phyloP scores from a whole-genome alignment of 2,113 vertebrate genomes.

The Brachyhypopomus occidentalis region DNA sequence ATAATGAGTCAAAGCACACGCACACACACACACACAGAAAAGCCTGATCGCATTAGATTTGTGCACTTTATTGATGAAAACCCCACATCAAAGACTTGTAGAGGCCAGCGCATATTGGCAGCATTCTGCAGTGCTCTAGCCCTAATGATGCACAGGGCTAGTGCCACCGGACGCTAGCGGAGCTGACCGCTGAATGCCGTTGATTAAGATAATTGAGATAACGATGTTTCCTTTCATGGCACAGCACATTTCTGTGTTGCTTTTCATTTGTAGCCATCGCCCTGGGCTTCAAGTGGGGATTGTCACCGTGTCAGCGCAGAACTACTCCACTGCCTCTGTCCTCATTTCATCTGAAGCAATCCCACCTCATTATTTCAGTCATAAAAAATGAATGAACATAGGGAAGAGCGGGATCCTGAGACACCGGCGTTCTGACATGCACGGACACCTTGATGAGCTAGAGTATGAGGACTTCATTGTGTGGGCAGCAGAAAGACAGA shows the following conservation, averaged over 20 bases:
- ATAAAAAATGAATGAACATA: constrained; percentile 29
- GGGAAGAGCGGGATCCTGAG: neutral
- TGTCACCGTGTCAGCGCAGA: constrained; percentile 6
- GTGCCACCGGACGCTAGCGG: neutral
- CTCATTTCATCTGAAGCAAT: constrained; percentile 5
- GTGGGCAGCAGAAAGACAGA: neutral
- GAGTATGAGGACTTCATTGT: neutral
- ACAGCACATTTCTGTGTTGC: constrained; percentile 26
- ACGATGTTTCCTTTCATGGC: constrained; percentile 30
- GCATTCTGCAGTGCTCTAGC: constrained; percentile 17
- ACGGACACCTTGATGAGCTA: neutral
- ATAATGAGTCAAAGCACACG: neutral
- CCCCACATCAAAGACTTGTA: constrained; percentile 17
- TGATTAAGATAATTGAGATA: constrained; percentile 41
- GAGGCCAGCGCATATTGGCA: neutral
- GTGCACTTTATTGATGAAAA: constrained; percentile 22
- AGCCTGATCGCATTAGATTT: neutral
- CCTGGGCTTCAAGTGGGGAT: neutral
- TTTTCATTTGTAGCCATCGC: constrained; percentile 26
- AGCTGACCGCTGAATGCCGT: constrained; percentile 30
- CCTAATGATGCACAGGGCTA: constrained; percentile 20
- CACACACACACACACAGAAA: neutral
- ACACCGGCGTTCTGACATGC: neutral
- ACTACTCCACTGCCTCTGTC: neutral
- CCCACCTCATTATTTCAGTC: constrained; percentile 7